phyloP scores from a whole-genome alignment of 2,888 invertebrate species.

The Netelia inedita region DNA sequence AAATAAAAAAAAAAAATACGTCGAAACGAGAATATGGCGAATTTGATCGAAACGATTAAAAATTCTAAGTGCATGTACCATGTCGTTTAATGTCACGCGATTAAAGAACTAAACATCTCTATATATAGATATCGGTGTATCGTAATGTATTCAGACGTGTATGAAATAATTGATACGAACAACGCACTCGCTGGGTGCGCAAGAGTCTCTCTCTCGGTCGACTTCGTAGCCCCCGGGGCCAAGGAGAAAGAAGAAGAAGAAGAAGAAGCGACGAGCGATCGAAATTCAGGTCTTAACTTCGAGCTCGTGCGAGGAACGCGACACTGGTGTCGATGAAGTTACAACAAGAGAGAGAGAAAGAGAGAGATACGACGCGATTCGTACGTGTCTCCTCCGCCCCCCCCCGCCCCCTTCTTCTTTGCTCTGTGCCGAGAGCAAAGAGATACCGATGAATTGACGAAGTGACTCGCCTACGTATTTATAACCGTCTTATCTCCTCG shows the following conservation, averaged over 20 bases:
- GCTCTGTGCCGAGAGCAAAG: background rate
- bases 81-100: background rate
- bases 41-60: conserved; percentile 5
- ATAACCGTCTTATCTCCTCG: conserved; percentile 21
- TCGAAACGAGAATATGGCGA: no score
- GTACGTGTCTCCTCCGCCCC: conserved; percentile 45
- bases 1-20: no score
- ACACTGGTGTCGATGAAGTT: conserved; percentile 67
- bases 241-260: background rate
- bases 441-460: conserved; percentile 21
- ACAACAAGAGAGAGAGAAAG: background rate
- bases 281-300: conserved; percentile 55
- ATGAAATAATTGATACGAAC: conserved; percentile 41
- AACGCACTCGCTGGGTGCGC: background rate
- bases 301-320: conserved; percentile 70
- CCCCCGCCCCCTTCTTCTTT: background rate
- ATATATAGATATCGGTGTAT: background rate
- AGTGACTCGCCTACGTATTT: conserved; percentile 17
- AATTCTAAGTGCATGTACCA: conserved; percentile 16
- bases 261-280: conserved; percentile 43
- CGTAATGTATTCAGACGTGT: conserved; percentile 25
- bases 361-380: conserved; percentile 18
- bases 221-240: background rate
- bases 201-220: background rate
- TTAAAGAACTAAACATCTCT: conserved; percentile 18